phyloP scores from a whole-genome alignment of 1,140 invertebrate species.

The Ruditapes philippinarum region DNA sequence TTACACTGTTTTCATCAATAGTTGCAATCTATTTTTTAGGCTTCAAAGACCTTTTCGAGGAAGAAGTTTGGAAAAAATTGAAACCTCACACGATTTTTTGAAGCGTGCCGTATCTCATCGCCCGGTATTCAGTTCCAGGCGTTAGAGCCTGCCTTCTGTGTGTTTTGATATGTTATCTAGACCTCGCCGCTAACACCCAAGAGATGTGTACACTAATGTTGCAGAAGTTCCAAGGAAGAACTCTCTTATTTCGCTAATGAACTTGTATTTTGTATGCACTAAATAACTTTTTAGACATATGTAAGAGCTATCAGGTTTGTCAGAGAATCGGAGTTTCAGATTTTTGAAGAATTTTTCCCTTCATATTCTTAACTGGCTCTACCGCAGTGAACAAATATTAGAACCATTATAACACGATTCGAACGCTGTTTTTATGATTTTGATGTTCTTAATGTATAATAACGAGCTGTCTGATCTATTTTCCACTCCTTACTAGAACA shows the following conservation, averaged over 20 bases:
- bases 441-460: conserved; percentile 62
- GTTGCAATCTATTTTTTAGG: not conserved
- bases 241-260: conserved; percentile 56
- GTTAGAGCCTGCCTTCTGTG: conserved; percentile 18
- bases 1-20: not conserved
- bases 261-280: conserved; percentile 62
- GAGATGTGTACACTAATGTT: conserved; percentile 13
- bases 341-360: conserved; percentile 50
- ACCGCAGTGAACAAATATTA: conserved; percentile 59
- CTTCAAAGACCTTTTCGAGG: not conserved
- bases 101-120: conserved; percentile 60
- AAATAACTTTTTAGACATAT: conserved; percentile 49
- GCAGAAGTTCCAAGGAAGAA: conserved; percentile 12
- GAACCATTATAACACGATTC: conserved; percentile 62
- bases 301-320: conserved; percentile 53
- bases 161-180: conserved; percentile 61
- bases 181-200: conserved; percentile 46
- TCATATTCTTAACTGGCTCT: conserved; percentile 30
- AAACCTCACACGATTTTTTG: conserved; percentile 55
- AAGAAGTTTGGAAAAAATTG: not conserved
- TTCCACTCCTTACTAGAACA: conserved; percentile 40
- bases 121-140: conserved; percentile 46
- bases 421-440: conserved; percentile 45
- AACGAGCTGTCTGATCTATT: conserved; percentile 58
- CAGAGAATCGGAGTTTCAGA: conserved; percentile 41